Conservation (phyloP, 2,797 vertebrate species). For the Perodicticus potto region DNA sequence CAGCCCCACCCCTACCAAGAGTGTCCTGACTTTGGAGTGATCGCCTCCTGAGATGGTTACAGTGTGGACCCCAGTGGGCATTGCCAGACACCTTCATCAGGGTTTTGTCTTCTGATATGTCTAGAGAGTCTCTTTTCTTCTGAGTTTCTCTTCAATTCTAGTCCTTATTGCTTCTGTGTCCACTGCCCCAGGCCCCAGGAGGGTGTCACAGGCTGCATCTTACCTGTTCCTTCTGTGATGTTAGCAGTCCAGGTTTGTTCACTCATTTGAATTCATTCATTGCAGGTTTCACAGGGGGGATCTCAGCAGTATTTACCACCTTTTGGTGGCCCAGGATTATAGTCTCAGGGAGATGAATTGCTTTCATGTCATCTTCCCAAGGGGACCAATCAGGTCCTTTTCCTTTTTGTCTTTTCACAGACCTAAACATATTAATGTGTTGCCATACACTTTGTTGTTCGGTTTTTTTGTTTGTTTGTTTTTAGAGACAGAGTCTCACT, state of each 20-base stretch:
- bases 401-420: not conserved
- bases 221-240: not conserved
- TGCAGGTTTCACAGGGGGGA: not conserved
- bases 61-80: not conserved
- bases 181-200: fast-evolving
- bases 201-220: not conserved
- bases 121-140: not conserved
- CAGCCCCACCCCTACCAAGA: not conserved
- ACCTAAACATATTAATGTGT: not conserved
- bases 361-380: not conserved
- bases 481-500: too few species aligned
- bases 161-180: not conserved
- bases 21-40: not conserved
- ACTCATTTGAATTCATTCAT: not conserved
- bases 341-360: not conserved
- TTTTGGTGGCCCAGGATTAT: not conserved
- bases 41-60: fast-evolving
- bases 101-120: not conserved
- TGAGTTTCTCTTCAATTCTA: too few species aligned
- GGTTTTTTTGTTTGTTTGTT: too few species aligned
- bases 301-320: not conserved
- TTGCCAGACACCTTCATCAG: not conserved
- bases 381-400: not conserved
- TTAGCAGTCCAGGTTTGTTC: not conserved
- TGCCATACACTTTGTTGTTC: not conserved